Base-by-base conservation (phyloP, 2,888 invertebrate species). In the Protophormia terraenovae region DNA sequence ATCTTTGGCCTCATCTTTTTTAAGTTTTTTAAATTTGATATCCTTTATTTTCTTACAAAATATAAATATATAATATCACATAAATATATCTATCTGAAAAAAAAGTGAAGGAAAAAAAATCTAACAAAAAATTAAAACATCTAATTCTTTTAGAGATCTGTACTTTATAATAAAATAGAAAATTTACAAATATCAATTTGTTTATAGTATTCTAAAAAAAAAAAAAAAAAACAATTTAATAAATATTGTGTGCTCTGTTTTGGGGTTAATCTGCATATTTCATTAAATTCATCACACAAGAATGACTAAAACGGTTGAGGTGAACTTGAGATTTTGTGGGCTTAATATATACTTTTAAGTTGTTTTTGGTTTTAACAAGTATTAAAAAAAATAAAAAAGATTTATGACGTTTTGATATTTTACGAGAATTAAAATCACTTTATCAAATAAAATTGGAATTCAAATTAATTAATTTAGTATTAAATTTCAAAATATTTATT, bases 301-400 rank as follows among this genome's bases (percentile, higher is more conserved):
- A 82, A 50, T 69, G 73, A 47, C 38, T 82, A 75, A 85, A 77
- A 58, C 73, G 73, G 72, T 78, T 73, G 69, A 84, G 82, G 73
- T 78, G 62, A 85, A 75, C 85, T 78, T 75, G 78, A 78, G 82
- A 73, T 78, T 77, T 82, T n/a, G 27, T 71, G 27, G 55, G 53
- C 35, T 67, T 53, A 50, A 47, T 5, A 53, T 0, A 47, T 12
- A 41, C 35, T 72, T 58, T 19, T 50, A 38, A 16, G 6, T 1
- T 62, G 24, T 45, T 72, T 24, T 27, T 47, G 19, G 29, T 73
- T 58, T 67, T 60, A 47, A 19, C 50, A 10, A 50, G 19, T 0
- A 7, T 29, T 55, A 64, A 27, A 24, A 41, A 41, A 2, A 19
- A n/a, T n/a, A 66, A 50, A 27, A 24, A 35, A n/a, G 12, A 35